Conservation (phyloP, 2,888 invertebrate species). For the Gortyna flavago region DNA sequence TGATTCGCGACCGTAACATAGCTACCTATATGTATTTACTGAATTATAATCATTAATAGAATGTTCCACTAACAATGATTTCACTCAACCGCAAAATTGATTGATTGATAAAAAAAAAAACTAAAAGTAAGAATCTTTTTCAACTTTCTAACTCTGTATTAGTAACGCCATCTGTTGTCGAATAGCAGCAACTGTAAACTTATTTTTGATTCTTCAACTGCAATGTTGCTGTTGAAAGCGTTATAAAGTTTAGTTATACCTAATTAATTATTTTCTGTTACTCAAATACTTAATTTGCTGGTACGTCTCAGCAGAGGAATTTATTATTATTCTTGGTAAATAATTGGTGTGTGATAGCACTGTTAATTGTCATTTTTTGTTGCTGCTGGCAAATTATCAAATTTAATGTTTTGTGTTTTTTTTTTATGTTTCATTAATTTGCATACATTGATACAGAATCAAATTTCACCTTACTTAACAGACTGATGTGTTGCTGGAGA, state of each 20-base stretch:
- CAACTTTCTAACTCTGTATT: neutral
- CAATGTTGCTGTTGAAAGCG: no score
- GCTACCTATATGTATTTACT: no score
- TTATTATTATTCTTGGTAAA: neutral
- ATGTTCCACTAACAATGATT: neutral
- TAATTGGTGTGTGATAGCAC: neutral
- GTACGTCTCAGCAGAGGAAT: neutral
- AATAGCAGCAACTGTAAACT: neutral
- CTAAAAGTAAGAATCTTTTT: neutral
- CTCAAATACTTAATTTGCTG: neutral
- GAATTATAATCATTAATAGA: no score
- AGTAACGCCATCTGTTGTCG: slow-evolving; percentile 1
- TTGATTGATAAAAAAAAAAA: neutral
- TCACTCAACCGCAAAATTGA: neutral
- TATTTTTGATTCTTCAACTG: neutral
- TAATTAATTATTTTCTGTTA: neutral
- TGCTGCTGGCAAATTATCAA: neutral
- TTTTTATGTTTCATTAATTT: no score
- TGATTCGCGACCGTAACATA: no score
- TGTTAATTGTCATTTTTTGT: neutral
- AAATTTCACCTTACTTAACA: neutral
- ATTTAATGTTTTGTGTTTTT: neutral
- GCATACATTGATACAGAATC: neutral
- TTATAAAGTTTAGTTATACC: neutral
- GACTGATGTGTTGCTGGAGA: neutral